phyloP scores from a whole-genome alignment of 2,888 invertebrate genomes.

The Caenorhabditis sinica region DNA sequence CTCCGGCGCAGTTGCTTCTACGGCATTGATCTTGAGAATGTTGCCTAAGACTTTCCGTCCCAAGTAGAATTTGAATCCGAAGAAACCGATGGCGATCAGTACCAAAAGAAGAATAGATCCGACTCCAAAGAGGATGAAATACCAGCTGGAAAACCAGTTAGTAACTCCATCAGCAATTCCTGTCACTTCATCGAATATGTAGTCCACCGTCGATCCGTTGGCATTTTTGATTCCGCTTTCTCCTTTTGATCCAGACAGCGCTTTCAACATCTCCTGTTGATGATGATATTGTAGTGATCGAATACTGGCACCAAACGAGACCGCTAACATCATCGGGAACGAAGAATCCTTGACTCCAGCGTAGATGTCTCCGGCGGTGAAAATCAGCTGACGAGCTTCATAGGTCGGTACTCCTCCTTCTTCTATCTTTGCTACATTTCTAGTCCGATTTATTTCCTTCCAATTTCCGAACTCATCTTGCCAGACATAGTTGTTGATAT shows the following conservation, averaged over 20 bases:
- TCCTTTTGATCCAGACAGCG: background rate
- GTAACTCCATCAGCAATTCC: background rate
- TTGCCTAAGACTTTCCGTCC: background rate
- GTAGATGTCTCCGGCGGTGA: too few relatives aligned
- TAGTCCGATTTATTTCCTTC: background rate
- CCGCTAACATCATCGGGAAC: slow-evolving; percentile 3
- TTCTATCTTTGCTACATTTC: too few relatives aligned
- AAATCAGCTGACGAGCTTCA: too few relatives aligned
- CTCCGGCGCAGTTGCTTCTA: background rate
- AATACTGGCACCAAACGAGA: slow-evolving; percentile 3
- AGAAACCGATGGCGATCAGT: background rate
- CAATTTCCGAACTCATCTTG: slow-evolving; percentile 1
- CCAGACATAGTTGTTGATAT: background rate
- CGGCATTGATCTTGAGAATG: background rate
- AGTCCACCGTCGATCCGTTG: background rate
- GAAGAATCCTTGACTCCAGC: background rate
- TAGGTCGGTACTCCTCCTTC: too few relatives aligned
- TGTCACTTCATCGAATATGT: background rate
- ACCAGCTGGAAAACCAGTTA: background rate
- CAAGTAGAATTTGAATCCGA: background rate
- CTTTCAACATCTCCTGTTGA: background rate
- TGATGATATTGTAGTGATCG: slow-evolving; percentile 14
- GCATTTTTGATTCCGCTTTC: background rate
- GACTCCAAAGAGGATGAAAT: background rate
- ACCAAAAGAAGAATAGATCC: background rate